These are phyloP conservation scores for Trialeurodes vaporariorum DNA, from an alignment of 1,140 invertebrate species.

Conservation along the genomic window DNA sequence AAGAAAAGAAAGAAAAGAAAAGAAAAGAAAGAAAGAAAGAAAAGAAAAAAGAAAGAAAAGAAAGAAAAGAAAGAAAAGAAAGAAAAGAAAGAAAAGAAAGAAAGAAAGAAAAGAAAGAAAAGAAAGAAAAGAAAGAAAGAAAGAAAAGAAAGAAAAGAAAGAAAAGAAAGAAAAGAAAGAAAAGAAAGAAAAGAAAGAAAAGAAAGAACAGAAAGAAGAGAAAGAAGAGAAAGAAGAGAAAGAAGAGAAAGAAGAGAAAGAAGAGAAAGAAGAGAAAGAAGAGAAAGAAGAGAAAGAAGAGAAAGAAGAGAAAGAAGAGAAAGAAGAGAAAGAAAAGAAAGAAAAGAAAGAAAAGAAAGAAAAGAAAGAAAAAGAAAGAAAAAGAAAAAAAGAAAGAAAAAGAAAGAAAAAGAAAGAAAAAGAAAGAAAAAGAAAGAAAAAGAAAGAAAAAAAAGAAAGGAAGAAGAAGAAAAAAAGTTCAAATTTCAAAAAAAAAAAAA, in stretches of 20 bases:
- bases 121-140: constrained; percentile 2
- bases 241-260: constrained; percentile 6
- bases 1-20: too few species aligned
- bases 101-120: too few species aligned
- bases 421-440: constrained; percentile 11
- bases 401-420: constrained; percentile 10
- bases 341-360: not conserved
- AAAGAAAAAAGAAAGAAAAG: too few species aligned
- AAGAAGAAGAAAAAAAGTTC: too few species aligned
- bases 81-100: too few species aligned
- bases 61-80: too few species aligned
- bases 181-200: constrained; percentile 13
- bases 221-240: constrained; percentile 6
- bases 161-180: not conserved
- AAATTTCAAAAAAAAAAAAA: too few species aligned
- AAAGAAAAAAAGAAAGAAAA: not conserved
- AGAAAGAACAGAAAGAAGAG: too few species aligned
- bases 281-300: constrained; percentile 15
- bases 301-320: too few species aligned
- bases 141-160: constrained; percentile 6
- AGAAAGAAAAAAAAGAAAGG: too few species aligned
- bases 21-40: too few species aligned
- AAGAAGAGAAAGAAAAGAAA: constrained; percentile 12
- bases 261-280: constrained; percentile 13
- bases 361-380: not conserved